These are phyloP conservation scores for Catagonus wagneri DNA, from an alignment of 2,113 vertebrate species.

Conservation along the genomic window DNA sequence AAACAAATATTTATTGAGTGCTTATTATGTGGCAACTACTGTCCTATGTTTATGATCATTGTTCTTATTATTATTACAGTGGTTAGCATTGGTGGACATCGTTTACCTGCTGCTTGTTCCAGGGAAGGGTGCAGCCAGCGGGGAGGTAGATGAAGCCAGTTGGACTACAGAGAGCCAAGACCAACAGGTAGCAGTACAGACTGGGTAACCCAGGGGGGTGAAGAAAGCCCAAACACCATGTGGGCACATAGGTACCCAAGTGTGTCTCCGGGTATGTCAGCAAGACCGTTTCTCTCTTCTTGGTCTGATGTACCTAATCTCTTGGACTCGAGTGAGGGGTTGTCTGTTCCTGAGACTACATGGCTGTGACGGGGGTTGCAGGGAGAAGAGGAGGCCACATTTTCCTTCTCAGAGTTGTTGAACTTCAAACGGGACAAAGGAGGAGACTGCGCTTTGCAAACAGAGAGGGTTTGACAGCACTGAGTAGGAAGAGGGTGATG, in stretches of 20 bases:
- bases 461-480: not conserved
- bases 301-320: not conserved
- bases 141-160: not conserved
- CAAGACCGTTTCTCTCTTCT: not conserved
- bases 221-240: not conserved
- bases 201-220: fast-evolving
- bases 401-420: not conserved
- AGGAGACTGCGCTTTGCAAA: not conserved
- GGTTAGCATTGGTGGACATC: not conserved
- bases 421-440: not conserved
- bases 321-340: no score
- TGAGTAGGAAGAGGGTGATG: not conserved
- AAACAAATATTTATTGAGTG: not conserved
- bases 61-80: not conserved
- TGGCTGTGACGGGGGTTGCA: not conserved
- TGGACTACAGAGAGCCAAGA: not conserved
- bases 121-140: not conserved
- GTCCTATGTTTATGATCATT: not conserved
- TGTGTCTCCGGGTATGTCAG: not conserved
- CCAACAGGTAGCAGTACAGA: not conserved
- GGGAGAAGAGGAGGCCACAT: not conserved
- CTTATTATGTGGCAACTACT: not conserved
- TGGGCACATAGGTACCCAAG: not conserved
- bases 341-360: not conserved
- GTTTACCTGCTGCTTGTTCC: not conserved